Conservation (phyloP, 2,113 vertebrate genomes). For the Pelecanoides urinatrix region DNA sequence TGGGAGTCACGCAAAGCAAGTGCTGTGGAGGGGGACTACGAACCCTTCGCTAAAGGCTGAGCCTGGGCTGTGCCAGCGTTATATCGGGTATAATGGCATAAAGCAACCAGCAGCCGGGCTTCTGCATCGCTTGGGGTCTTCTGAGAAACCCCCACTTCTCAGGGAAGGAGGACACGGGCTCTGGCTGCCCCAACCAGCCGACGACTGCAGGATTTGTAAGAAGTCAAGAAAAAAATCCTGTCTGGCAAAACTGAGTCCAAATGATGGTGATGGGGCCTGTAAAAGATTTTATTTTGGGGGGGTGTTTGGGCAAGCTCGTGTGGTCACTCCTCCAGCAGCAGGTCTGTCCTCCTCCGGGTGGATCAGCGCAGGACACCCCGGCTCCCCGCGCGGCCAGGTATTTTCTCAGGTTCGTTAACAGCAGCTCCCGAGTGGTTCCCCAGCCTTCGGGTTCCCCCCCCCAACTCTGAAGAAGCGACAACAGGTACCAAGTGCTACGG, state of each 20-base stretch:
- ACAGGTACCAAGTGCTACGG: not conserved
- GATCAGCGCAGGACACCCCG: not conserved
- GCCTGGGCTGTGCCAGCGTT: not conserved
- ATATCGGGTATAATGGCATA: fast-evolving
- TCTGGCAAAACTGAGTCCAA: not conserved
- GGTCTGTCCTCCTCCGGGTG: not conserved
- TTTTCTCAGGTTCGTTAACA: not conserved
- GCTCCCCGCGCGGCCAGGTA: not conserved
- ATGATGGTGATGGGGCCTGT: no score
- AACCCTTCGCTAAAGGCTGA: not conserved
- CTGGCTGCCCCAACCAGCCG: not conserved
- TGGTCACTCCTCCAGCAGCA: not conserved
- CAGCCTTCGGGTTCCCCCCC: no score
- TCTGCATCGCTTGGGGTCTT: not conserved
- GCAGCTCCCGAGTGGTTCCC: not conserved
- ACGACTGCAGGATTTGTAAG: not conserved
- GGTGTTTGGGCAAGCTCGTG: not conserved
- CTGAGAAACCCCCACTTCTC: not conserved
- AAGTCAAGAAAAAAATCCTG: not conserved
- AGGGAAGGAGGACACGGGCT: not conserved
- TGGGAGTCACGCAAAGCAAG: no score
- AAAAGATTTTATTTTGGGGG: not conserved
- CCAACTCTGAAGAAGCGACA: not conserved
- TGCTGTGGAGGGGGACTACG: not conserved
- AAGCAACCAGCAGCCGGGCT: no score